These are phyloP conservation scores for Enteromius argenteus DNA, from an alignment of 2,797 vertebrate species.

Conservation along the genomic window DNA sequence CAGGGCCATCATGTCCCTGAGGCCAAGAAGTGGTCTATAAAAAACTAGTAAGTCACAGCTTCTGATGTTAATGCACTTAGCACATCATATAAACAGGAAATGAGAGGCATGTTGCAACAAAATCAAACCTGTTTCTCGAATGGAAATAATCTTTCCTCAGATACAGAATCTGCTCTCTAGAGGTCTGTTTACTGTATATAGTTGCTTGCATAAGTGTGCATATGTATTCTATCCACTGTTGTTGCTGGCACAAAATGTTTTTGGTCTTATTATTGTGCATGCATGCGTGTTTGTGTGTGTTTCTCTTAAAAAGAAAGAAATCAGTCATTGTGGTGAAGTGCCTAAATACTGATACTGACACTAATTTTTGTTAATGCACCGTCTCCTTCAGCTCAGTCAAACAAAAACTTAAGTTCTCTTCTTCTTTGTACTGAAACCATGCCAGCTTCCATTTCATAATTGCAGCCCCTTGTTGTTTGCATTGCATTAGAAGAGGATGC, in stretches of 20 bases:
- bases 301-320: not conserved
- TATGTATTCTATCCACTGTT: not conserved
- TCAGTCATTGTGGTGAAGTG: not conserved
- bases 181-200: not conserved
- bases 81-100: not conserved
- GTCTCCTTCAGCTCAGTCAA: not conserved
- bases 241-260: not conserved
- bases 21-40: not conserved
- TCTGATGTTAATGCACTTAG: not conserved
- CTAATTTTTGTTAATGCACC: not conserved
- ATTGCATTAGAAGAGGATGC: not conserved
- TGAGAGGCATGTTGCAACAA: not conserved
- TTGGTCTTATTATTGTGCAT: not conserved
- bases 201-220: not conserved
- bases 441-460: not conserved
- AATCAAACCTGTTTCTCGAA: not conserved
- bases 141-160: not conserved
- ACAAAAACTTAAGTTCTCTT: not conserved
- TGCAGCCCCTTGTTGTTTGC: not conserved
- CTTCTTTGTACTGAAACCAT: not conserved
- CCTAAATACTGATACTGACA: too few species aligned
- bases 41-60: not conserved
- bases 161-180: too few species aligned
- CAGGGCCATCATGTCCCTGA: not conserved
- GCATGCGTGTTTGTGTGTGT: not conserved